Conservation (phyloP, 2,888 invertebrate genomes). For the Lottia scabra region DNA sequence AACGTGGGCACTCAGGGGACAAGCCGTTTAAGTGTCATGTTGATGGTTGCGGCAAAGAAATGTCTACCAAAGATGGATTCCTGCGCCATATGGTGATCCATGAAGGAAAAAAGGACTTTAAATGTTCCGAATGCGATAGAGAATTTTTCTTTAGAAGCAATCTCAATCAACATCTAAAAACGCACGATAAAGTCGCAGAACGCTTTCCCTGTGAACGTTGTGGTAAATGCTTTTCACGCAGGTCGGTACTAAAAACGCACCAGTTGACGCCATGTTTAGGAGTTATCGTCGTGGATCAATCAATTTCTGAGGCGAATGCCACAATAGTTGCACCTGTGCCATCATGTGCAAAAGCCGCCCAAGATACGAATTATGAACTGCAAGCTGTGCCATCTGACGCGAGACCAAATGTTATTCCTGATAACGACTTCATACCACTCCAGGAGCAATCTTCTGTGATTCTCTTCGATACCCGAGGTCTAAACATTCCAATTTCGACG, state of each 20-base stretch:
- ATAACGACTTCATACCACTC: too few relatives aligned
- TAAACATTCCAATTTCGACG: too few relatives aligned
- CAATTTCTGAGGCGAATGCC: too few relatives aligned
- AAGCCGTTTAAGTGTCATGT: conserved; percentile 25
- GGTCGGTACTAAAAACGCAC: not conserved
- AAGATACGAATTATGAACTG: too few relatives aligned
- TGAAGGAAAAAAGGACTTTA: conserved; percentile 30
- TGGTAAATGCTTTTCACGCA: not conserved
- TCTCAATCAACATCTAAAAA: conserved; percentile 16
- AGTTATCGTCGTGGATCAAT: too few relatives aligned
- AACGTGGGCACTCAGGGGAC: conserved; percentile 20
- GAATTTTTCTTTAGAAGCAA: conserved; percentile 20
- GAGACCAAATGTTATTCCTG: too few relatives aligned
- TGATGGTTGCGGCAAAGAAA: conserved; percentile 26
- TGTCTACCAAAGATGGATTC: conserved; percentile 31
- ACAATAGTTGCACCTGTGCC: too few relatives aligned
- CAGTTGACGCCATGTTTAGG: not conserved
- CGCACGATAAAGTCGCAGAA: not conserved
- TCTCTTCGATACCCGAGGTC: too few relatives aligned
- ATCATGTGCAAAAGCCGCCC: too few relatives aligned
- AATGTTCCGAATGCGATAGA: conserved; percentile 28
- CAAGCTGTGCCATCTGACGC: too few relatives aligned
- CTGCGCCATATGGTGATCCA: conserved; percentile 34
- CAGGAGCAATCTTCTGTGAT: too few relatives aligned
- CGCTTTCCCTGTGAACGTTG: not conserved